Evolutionary conservation across 2,113 vertebrate species (phyloP).

Genomic region (Glareola pratincola): DNA sequence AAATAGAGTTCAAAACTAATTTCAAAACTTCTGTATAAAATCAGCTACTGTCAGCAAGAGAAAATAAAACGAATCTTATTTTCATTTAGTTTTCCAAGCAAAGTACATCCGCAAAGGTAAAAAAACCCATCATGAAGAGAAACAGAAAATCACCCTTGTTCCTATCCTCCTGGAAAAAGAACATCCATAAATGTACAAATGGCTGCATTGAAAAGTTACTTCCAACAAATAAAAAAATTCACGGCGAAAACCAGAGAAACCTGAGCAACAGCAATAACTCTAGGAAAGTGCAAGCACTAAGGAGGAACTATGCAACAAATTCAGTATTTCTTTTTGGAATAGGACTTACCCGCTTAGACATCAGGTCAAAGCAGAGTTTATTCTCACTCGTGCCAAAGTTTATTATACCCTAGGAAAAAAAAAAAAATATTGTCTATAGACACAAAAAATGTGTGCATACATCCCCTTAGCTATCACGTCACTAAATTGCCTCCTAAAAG

Average conservation of each 20-base stretch:
- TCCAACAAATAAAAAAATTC: background rate
- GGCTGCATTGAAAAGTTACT: background rate
- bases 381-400: slow-evolving; percentile 92
- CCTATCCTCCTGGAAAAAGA: background rate
- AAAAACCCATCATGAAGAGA: background rate
- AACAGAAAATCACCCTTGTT: background rate
- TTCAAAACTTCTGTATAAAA: background rate
- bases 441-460: background rate
- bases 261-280: background rate
- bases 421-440: background rate
- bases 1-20: background rate
- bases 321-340: background rate
- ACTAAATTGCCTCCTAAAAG: background rate
- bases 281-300: background rate
- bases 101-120: background rate
- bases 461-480: background rate
- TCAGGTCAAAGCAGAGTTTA: slow-evolving; percentile 89
- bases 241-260: background rate
- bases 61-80: background rate
- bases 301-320: background rate
- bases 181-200: background rate
- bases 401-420: slow-evolving; percentile 82
- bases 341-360: slow-evolving; percentile 82
- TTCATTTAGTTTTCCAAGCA: background rate
- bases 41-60: background rate